phyloP scores from a whole-genome alignment of 2,113 vertebrate species.

The Mesembrinibis cayennensis region DNA sequence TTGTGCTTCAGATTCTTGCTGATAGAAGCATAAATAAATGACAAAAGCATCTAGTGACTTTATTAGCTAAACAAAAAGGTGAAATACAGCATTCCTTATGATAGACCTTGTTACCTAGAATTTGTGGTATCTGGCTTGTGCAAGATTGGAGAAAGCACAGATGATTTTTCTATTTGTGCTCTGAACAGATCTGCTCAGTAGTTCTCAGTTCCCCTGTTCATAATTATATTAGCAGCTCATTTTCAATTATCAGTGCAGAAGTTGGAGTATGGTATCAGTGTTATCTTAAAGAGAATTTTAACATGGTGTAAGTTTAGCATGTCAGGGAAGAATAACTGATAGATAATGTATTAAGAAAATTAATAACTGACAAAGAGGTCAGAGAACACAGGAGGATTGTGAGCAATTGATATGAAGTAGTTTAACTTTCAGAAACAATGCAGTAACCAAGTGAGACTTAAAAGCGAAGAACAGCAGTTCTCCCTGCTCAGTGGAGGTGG shows the following conservation, averaged over 20 bases:
- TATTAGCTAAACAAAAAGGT: not conserved
- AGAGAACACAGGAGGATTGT: not conserved
- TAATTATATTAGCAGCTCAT: not conserved
- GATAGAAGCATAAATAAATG: not conserved
- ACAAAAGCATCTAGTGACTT: not conserved
- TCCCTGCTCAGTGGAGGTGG: not conserved
- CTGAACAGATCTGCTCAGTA: not conserved
- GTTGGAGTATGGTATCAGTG: not conserved
- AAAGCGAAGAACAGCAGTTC: not conserved
- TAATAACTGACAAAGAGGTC: not conserved
- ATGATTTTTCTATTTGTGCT: not conserved
- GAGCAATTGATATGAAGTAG: not conserved
- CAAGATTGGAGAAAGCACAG: not conserved
- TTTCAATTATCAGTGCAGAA: not conserved
- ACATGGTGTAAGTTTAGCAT: not conserved
- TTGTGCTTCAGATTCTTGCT: not conserved
- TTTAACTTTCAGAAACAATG: not conserved
- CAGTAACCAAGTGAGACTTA: not conserved
- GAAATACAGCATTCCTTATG: not conserved
- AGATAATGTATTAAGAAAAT: not conserved
- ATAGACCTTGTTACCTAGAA: not conserved
- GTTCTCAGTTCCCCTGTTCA: not conserved
- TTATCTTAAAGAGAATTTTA: not conserved
- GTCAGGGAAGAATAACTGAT: not conserved
- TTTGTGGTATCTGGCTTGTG: not conserved